Evolutionary conservation across 2,888 invertebrate genomes (phyloP).

Genomic region (Muscina levida): DNA sequence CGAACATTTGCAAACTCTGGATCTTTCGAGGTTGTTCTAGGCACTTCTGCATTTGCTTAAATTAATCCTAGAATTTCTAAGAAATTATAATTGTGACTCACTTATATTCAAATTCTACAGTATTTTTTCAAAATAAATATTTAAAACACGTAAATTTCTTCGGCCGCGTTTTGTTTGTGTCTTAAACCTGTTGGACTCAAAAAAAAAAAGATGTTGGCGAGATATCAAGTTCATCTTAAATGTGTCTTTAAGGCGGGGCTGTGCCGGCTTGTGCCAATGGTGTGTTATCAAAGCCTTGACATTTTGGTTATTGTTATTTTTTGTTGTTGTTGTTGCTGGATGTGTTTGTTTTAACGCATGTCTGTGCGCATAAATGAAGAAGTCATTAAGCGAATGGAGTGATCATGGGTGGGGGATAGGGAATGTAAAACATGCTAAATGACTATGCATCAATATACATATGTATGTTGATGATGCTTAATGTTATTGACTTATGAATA

Average conservation of each 20-base stretch:
- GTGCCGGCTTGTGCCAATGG: conserved; percentile 55
- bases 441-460: too few relatives aligned
- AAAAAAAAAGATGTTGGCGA: conserved; percentile 30
- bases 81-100: background rate
- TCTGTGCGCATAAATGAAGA: too few relatives aligned
- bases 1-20: too few relatives aligned
- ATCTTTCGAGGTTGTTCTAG: too few relatives aligned
- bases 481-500: too few relatives aligned
- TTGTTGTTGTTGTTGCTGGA: background rate
- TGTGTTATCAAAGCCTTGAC: conserved; percentile 54
- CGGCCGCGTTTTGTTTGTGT: conserved; percentile 22
- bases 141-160: conserved; percentile 45
- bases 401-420: too few relatives aligned
- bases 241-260: conserved; percentile 42
- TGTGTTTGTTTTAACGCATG: too few relatives aligned
- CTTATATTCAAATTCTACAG: background rate
- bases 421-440: too few relatives aligned
- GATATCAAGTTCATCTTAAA: conserved; percentile 40
- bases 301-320: conserved; percentile 33
- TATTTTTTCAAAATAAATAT: conserved; percentile 18
- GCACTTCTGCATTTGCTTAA: too few relatives aligned
- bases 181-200: conserved; percentile 38
- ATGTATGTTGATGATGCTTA: too few relatives aligned
- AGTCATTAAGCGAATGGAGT: too few relatives aligned
- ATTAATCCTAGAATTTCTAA: too few relatives aligned